Percentiles rank a stretch among this genome's conserved stretches.
Conservation (phyloP, 1,140 invertebrate genomes). For the Caenorhabditis brenneri region DNA sequence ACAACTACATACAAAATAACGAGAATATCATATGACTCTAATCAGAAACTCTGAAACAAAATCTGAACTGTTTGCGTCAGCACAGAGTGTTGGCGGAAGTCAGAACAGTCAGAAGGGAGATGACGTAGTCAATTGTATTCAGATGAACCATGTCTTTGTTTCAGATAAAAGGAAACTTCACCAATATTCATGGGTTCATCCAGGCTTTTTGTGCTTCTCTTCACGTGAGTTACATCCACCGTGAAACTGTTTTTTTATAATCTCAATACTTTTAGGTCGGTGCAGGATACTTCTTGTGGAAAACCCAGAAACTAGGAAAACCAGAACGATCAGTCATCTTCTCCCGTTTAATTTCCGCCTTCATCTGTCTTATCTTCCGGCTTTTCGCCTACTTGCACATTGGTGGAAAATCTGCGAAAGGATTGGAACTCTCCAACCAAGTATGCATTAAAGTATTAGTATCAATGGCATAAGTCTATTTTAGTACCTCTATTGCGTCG, state of each 20-base stretch:
- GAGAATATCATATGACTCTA: too few species aligned
- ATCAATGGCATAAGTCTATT: background rate
- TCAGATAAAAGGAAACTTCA: constrained; percentile 51
- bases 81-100: too few species aligned
- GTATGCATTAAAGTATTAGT: background rate
- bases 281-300: constrained; percentile 48
- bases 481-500: constrained; percentile 51
- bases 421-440: constrained; percentile 50
- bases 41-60: too few species aligned
- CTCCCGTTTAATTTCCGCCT: constrained; percentile 45
- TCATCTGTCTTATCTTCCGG: constrained; percentile 55
- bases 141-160: too few species aligned
- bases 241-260: background rate
- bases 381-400: constrained; percentile 55
- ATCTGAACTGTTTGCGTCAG: too few species aligned
- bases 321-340: constrained; percentile 50
- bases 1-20: too few species aligned
- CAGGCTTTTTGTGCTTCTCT: constrained; percentile 46
- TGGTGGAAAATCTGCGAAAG: constrained; percentile 42
- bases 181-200: constrained; percentile 48
- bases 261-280: constrained; percentile 5
- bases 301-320: constrained; percentile 26
- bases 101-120: too few species aligned
- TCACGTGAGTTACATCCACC: constrained; percentile 43
- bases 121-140: too few species aligned